These are phyloP conservation scores for Morelia viridis DNA, from an alignment of 2,797 vertebrate species.

Conservation along the genomic window DNA sequence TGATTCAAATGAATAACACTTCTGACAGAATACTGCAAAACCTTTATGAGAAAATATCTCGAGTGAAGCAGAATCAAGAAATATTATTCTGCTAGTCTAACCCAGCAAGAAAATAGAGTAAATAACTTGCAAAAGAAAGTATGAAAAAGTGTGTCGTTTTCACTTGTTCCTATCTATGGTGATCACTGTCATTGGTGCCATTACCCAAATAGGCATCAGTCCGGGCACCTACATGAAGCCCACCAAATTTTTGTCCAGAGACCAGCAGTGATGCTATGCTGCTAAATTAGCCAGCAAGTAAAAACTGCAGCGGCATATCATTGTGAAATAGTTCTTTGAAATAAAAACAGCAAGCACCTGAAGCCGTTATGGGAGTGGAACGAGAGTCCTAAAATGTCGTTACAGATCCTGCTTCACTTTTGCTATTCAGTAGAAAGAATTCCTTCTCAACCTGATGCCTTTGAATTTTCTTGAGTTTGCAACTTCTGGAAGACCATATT, in stretches of 20 bases:
- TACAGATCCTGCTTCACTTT: background rate
- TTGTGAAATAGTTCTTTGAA: background rate
- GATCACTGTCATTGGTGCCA: no score
- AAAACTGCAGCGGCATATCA: background rate
- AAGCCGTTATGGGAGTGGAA: background rate
- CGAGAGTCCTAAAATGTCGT: background rate
- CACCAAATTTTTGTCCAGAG: background rate
- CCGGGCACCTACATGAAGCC: no score
- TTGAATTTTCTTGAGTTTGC: background rate
- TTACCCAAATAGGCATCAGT: no score
- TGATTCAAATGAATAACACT: conserved; percentile 1
- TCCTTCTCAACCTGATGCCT: background rate
- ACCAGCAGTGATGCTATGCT: background rate
- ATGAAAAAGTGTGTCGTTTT: background rate
- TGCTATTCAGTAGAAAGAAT: background rate
- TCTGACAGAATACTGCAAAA: background rate
- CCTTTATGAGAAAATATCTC: background rate
- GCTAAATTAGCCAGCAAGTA: background rate
- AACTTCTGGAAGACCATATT: background rate
- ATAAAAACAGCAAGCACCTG: background rate
- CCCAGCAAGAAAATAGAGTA: background rate
- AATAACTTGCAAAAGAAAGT: background rate
- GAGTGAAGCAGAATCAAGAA: conserved; percentile 1
- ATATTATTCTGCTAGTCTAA: conserved; percentile 11
- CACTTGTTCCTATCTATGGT: no score